phyloP scores from a whole-genome alignment of 1,140 invertebrate species.

The Scaptomyza pallida region DNA sequence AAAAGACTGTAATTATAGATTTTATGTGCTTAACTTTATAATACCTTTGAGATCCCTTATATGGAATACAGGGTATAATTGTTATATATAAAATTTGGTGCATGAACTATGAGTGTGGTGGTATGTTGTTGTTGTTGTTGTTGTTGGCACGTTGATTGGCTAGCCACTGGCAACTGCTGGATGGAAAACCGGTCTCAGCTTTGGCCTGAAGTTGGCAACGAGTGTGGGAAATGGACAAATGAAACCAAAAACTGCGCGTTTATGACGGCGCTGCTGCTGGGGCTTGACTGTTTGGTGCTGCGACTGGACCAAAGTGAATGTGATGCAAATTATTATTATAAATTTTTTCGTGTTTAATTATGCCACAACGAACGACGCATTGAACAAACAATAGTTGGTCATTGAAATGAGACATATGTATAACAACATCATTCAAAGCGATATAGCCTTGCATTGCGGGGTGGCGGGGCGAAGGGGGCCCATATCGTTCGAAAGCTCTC shows the following conservation, averaged over 20 bases:
- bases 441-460: conserved; percentile 2
- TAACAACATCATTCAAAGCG: not conserved
- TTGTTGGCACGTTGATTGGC: conserved; percentile 36
- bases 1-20: no score
- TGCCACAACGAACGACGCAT: not conserved
- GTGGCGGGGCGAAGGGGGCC: no score
- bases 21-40: not conserved
- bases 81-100: not conserved
- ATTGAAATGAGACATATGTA: not conserved
- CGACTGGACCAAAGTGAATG: conserved; percentile 53
- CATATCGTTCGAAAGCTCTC: no score
- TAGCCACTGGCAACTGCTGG: conserved; percentile 19
- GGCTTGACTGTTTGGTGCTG: not conserved
- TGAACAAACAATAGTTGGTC: conserved; percentile 1
- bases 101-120: conserved; percentile 1
- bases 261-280: conserved; percentile 21
- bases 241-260: conserved; percentile 35
- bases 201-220: not conserved
- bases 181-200: conserved; percentile 48
- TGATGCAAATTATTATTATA: conserved; percentile 46
- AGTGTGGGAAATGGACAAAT: conserved; percentile 59
- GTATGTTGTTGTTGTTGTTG: conserved; percentile 2
- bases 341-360: conserved; percentile 31
- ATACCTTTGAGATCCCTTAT: conserved; percentile 1
- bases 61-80: not conserved